Evolutionary conservation across 1,140 invertebrate species (phyloP).

Genomic region (Diorhabda carinulata): DNA sequence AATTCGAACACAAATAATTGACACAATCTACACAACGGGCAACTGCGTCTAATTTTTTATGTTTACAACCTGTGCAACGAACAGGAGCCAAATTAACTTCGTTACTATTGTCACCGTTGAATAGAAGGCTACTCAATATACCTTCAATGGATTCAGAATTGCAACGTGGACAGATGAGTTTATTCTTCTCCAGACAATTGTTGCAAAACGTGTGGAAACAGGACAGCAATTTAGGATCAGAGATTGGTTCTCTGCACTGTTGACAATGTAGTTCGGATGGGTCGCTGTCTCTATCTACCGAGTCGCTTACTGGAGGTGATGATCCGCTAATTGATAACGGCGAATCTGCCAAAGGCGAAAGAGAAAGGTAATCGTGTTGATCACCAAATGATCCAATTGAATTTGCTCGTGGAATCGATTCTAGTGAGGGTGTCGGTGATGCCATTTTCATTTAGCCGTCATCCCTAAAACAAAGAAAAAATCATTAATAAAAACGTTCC

Average conservation of each 20-base stretch:
- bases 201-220: slow-evolving; percentile 84
- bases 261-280: slow-evolving; percentile 66
- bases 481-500: neutral
- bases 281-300: slow-evolving; percentile 55
- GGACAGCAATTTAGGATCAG: slow-evolving; percentile 68
- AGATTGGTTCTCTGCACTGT: slow-evolving; percentile 75
- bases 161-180: slow-evolving; percentile 78
- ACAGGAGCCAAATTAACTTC: slow-evolving; percentile 51
- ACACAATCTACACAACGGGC: slow-evolving; percentile 92
- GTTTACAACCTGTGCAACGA: slow-evolving; percentile 84
- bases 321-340: slow-evolving; percentile 77
- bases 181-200: slow-evolving; percentile 76
- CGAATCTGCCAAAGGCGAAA: slow-evolving; percentile 61
- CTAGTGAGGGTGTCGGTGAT: slow-evolving; percentile 83
- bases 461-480: slow-evolving; percentile 55
- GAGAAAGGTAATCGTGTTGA: slow-evolving; percentile 57
- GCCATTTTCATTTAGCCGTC: slow-evolving; percentile 70
- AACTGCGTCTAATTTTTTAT: slow-evolving; percentile 78
- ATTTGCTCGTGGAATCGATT: slow-evolving; percentile 83
- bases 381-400: slow-evolving; percentile 79
- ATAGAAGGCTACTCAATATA: slow-evolving; percentile 62
- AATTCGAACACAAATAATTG: slow-evolving; percentile 92
- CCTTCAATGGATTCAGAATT: slow-evolving; percentile 66
- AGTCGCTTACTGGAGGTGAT: slow-evolving; percentile 75
- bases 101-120: slow-evolving; percentile 52